Conservation (phyloP, 2,888 invertebrate species). For the Acanthosoma haemorrhoidale region DNA sequence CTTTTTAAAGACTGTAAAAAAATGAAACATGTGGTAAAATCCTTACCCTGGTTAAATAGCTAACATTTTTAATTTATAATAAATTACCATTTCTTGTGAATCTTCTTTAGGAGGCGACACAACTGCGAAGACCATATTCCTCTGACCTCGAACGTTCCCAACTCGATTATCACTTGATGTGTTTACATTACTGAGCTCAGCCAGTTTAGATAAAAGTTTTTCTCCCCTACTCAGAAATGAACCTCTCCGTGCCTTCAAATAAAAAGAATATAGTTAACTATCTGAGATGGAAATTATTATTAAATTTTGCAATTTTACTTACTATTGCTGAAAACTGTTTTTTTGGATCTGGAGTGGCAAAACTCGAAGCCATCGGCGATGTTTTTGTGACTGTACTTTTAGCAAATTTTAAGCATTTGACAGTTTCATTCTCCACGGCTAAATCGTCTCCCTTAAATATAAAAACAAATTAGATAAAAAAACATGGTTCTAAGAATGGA, state of each 20-base stretch:
- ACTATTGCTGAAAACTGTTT: slow-evolving; percentile 17
- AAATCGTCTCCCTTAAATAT: neutral
- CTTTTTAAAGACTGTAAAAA: neutral
- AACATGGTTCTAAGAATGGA: no score
- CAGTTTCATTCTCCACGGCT: neutral
- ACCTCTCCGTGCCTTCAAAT: slow-evolving; percentile 53
- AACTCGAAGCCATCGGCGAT: neutral
- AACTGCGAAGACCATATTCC: slow-evolving; percentile 72
- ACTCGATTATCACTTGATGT: slow-evolving; percentile 51
- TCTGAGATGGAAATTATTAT: neutral
- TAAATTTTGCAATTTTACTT: neutral
- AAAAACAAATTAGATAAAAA: no score
- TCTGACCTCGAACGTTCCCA: slow-evolving; percentile 46
- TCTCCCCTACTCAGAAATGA: slow-evolving; percentile 72
- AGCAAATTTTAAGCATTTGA: neutral
- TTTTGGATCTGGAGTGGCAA: neutral
- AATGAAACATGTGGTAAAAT: neutral
- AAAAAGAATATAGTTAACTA: slow-evolving; percentile 31
- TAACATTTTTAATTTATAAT: neutral
- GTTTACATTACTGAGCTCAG: slow-evolving; percentile 52
- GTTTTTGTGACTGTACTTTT: neutral
- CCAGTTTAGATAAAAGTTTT: slow-evolving; percentile 65
- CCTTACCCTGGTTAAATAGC: no score
- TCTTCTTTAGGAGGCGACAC: slow-evolving; percentile 49
- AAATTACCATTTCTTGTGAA: slow-evolving; percentile 20